Evolutionary conservation across 2,797 vertebrate genomes (phyloP).

Genomic region (Acrossocheilus fasciatus): DNA sequence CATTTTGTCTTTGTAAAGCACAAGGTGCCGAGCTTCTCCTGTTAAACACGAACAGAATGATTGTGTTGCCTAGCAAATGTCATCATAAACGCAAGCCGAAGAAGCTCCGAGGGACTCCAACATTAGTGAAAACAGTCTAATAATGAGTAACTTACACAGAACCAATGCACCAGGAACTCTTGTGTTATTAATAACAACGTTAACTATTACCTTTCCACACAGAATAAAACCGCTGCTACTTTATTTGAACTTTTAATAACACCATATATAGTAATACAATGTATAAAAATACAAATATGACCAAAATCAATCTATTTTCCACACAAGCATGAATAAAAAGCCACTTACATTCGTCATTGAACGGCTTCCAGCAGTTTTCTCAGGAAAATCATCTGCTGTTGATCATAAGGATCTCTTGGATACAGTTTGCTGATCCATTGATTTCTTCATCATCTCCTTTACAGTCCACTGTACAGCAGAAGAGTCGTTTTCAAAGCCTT

Average conservation of each 20-base stretch:
- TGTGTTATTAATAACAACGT: not conserved
- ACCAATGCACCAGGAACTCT: not conserved
- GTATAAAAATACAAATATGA: not conserved
- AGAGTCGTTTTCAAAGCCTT: not conserved
- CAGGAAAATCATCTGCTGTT: slow-evolving; percentile 24
- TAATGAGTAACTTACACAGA: slow-evolving; percentile 10
- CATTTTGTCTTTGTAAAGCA: not conserved
- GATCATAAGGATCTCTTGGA: slow-evolving; percentile 28
- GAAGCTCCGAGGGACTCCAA: not conserved
- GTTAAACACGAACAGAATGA: slow-evolving; percentile 36
- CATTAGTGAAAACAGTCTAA: not conserved
- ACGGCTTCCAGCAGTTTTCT: not conserved
- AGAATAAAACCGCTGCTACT: not conserved
- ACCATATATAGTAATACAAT: not conserved
- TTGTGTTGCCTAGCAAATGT: slow-evolving; percentile 60
- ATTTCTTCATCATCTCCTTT: slow-evolving; percentile 10
- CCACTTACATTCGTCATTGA: slow-evolving; percentile 43
- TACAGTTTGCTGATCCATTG: slow-evolving; percentile 33
- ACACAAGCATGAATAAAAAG: not conserved
- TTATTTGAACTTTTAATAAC: not conserved
- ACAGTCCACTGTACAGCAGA: not conserved
- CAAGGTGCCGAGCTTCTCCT: slow-evolving; percentile 3
- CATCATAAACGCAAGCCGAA: slow-evolving; percentile 27
- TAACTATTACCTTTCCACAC: not conserved
- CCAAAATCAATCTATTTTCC: not conserved